These are phyloP conservation scores for Hippocampus mohnikei DNA, from an alignment of 2,113 vertebrate genomes.

Conservation along the genomic window DNA sequence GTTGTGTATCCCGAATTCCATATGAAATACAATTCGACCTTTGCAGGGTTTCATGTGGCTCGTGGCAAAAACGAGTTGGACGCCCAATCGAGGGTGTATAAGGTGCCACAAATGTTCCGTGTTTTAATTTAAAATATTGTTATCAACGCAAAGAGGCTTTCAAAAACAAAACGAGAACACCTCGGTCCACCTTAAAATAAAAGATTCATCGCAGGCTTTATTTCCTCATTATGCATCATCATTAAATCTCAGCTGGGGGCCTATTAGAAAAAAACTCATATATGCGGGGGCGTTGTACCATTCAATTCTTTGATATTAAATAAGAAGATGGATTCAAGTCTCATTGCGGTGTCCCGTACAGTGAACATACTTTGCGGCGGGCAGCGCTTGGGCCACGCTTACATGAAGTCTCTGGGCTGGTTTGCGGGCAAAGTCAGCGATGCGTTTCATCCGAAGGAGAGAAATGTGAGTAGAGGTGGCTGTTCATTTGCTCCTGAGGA, in stretches of 20 bases:
- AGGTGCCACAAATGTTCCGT: background rate
- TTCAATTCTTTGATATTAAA: constrained; percentile 70
- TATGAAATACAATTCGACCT: background rate
- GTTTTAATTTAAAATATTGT: background rate
- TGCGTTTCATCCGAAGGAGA: constrained; percentile 70
- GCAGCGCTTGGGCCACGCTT: constrained; percentile 29
- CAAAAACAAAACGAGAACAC: constrained; percentile 2
- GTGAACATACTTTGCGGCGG: constrained; percentile 50
- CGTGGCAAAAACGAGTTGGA: no score
- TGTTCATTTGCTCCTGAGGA: constrained; percentile 84
- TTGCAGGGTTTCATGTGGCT: background rate
- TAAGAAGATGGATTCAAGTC: constrained; percentile 71
- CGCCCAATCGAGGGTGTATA: background rate
- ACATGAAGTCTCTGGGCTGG: constrained; percentile 44
- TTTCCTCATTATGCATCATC: constrained; percentile 49
- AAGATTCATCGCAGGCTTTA: constrained; percentile 59
- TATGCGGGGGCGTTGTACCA: constrained; percentile 54
- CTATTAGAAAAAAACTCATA: constrained; percentile 23
- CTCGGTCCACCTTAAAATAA: background rate
- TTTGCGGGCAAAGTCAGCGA: constrained; percentile 19
- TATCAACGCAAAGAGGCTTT: background rate
- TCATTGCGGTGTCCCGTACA: constrained; percentile 61
- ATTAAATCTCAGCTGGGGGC: constrained; percentile 32
- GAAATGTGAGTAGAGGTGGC: constrained; percentile 95
- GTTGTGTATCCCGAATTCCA: background rate